Evolutionary conservation across 2,888 invertebrate genomes (phyloP), one percentile per base, ranked within the genome.

Genomic region (Volucella inanis): DNA sequence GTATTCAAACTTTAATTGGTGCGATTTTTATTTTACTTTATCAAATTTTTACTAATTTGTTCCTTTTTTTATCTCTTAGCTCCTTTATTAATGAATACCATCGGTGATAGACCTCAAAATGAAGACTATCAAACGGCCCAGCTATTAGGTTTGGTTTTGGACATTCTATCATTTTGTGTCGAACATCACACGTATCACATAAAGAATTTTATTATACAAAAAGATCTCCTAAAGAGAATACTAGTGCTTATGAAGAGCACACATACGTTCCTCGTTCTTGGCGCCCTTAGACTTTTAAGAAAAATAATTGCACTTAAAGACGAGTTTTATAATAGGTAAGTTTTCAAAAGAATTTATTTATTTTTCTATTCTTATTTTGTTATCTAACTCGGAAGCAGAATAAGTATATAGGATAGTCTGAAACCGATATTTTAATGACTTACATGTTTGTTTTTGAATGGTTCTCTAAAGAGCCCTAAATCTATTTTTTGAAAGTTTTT

Each of bases 161-260:
- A 99, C 92, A 94, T 99, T 89, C 93, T 99, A 87, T 97, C 98
- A 50, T 99, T 99, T 93, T 99, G 99, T 93, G 98, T 99, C 62
- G 99, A 99, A 92, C 99, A 99, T 93, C 99, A 99, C 93, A 97
- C 98, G 79, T 98, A 98, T 94, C 98, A 99, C 93, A 98, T 99
- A 93, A 98, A 99, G 92, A 98, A 98, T 92, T 99, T 98, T 93
- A 97, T 99, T 92, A 94, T 99, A 90, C 97, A 97, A 93, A 98
- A 98, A 93, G 98, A 99, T 93, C 94, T 99, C 88, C 94, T 99
- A 88, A 96, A 98, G 92, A 95, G 98, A 92, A 98, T 99, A 92
- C 94, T 99, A 89, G 97, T 99, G 89, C 94, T 99, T 88, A 98
- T 99, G 97, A 97, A 98, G 92, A 98, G 98, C 87, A 96, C 96